These are phyloP conservation scores for Trissolcus japonicus DNA, from an alignment of 2,888 invertebrate species.

Conservation along the genomic window DNA sequence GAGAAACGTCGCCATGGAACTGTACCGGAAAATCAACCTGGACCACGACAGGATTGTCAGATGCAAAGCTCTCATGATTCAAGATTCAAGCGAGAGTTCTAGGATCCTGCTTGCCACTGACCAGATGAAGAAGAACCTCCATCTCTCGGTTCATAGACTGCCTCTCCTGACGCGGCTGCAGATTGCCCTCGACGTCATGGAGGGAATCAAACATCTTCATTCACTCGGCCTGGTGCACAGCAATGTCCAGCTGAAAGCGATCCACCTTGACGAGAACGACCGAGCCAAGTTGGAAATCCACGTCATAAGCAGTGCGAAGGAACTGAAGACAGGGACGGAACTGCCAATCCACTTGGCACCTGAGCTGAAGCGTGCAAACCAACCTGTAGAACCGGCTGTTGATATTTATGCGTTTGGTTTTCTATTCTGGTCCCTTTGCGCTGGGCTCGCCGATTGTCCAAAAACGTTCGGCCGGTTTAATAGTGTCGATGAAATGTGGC, in stretches of 20 bases:
- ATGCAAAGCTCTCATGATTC: conserved; percentile 10
- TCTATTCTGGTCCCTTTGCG: conserved; percentile 27
- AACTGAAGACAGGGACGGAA: neutral
- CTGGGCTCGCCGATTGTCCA: conserved; percentile 7
- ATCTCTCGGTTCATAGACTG: neutral
- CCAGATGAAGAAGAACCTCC: conserved; percentile 3
- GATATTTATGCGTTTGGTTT: conserved; percentile 33
- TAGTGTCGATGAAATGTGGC: conserved; percentile 10
- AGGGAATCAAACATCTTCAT: conserved; percentile 51
- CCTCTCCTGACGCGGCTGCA: conserved; percentile 3
- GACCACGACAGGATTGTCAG: conserved; percentile 21
- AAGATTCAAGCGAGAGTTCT: neutral
- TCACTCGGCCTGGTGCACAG: conserved; percentile 4
- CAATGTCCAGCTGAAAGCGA: conserved; percentile 7
- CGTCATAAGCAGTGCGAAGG: neutral
- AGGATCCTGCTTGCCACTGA: conserved; percentile 3
- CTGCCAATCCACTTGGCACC: conserved; percentile 18
- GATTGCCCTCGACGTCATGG: conserved; percentile 21
- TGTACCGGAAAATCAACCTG: conserved; percentile 10
- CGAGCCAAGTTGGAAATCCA: conserved; percentile 27
- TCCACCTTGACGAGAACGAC: conserved; percentile 12
- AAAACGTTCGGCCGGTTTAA: conserved; percentile 8
- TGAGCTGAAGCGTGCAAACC: neutral
- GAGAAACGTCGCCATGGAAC: neutral
- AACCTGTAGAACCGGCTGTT: neutral